Evolutionary conservation across 2,888 invertebrate genomes (phyloP).

Genomic region (Venustoraphidia nigricollis): DNA sequence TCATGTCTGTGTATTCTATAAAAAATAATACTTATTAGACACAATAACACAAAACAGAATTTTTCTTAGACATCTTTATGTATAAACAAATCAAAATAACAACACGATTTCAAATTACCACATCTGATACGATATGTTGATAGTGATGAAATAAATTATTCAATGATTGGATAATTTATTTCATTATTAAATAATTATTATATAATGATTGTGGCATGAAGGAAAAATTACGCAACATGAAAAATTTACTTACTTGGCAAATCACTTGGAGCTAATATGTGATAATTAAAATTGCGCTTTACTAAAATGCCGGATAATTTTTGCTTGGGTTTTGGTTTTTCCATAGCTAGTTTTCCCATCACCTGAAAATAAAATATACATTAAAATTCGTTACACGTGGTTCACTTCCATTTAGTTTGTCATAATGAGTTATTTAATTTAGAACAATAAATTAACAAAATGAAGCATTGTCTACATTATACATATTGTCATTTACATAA

Average conservation of each 20-base stretch:
- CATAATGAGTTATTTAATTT: too few relatives aligned
- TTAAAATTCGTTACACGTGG: not conserved
- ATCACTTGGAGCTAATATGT: slow-evolving; percentile 81
- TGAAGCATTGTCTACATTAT: too few relatives aligned
- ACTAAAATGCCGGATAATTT: slow-evolving; percentile 85
- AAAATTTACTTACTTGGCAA: slow-evolving; percentile 51
- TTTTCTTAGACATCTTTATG: not conserved
- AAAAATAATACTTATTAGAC: slow-evolving; percentile 9
- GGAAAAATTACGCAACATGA: not conserved
- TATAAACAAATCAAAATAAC: not conserved
- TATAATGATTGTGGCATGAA: too few relatives aligned
- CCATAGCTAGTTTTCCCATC: slow-evolving; percentile 82
- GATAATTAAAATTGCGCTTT: slow-evolving; percentile 96
- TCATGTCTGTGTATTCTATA: slow-evolving; percentile 89
- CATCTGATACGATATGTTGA: too few relatives aligned
- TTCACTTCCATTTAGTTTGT: slow-evolving; percentile 1
- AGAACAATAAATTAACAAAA: too few relatives aligned
- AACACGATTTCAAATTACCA: too few relatives aligned
- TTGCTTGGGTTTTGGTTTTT: slow-evolving; percentile 61
- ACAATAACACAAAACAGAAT: too few relatives aligned
- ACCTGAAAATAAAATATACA: slow-evolving; percentile 26
- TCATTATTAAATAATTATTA: too few relatives aligned
- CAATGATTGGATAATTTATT: too few relatives aligned
- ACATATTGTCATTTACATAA: too few relatives aligned
- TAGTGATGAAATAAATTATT: too few relatives aligned